phyloP scores from a whole-genome alignment of 2,888 invertebrate species.

The Cancer borealis region DNA sequence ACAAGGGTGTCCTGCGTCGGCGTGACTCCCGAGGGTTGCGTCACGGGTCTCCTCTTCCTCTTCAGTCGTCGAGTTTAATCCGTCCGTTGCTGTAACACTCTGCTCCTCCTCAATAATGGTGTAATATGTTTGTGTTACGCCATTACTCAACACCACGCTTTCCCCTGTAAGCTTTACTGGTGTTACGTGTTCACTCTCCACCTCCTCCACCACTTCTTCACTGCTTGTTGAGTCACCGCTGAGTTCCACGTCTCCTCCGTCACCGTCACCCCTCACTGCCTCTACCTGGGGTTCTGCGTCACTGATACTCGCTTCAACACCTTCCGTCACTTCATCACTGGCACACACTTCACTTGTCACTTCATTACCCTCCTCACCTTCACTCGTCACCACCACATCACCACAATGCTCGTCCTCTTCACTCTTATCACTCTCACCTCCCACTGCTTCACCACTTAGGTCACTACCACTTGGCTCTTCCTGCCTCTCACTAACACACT shows the following conservation, averaged over 20 bases:
- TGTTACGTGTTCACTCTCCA: background rate
- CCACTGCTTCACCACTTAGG: background rate
- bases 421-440: background rate
- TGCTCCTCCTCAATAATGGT: slow-evolving; percentile 25
- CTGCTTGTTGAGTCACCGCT: background rate
- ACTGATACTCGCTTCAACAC: background rate
- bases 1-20: background rate
- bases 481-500: background rate
- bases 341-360: background rate
- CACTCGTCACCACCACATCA: background rate
- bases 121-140: slow-evolving; percentile 13
- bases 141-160: background rate
- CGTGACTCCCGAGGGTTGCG: background rate
- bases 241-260: background rate
- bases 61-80: background rate
- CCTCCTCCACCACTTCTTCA: slow-evolving; percentile 25
- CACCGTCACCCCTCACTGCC: background rate
- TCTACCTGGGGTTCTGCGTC: background rate
- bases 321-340: background rate
- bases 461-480: background rate
- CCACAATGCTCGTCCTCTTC: background rate
- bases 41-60: background rate
- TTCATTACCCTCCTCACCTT: too few species aligned
- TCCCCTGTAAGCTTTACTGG: background rate
- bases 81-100: background rate